These are phyloP conservation scores for Rhinolophus sinicus DNA, from an alignment of 2,113 vertebrate species.

Conservation along the genomic window DNA sequence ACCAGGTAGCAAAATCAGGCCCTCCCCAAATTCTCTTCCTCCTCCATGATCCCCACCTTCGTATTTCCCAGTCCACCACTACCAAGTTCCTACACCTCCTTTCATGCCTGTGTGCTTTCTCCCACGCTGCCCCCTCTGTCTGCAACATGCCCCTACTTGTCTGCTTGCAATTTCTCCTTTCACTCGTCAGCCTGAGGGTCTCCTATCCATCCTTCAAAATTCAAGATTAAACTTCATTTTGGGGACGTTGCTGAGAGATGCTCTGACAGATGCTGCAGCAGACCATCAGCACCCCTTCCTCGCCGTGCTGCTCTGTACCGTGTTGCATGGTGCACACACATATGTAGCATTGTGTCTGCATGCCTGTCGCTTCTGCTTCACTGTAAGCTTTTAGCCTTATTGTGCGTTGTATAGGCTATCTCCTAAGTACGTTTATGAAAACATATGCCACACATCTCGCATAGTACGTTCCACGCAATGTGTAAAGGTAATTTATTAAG, in stretches of 20 bases:
- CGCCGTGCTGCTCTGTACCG: background rate
- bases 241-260: background rate
- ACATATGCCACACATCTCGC: background rate
- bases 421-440: background rate
- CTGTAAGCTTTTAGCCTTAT: background rate
- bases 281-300: background rate
- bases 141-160: no score
- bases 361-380: background rate
- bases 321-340: background rate
- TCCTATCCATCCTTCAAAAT: background rate
- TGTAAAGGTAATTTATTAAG: background rate
- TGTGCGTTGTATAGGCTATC: background rate
- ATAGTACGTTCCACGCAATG: background rate
- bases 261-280: no score
- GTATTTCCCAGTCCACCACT: no score
- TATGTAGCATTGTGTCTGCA: rapidly evolving
- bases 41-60: background rate
- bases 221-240: background rate
- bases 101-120: background rate
- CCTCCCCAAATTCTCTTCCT: background rate
- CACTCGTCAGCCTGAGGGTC: background rate
- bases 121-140: no score
- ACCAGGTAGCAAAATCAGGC: background rate
- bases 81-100: background rate
- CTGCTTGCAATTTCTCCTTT: background rate